Evolutionary conservation across 1,140 invertebrate genomes (phyloP), one percentile per base, ranked within the genome.

Genomic region (Temnothorax longispinosus): DNA sequence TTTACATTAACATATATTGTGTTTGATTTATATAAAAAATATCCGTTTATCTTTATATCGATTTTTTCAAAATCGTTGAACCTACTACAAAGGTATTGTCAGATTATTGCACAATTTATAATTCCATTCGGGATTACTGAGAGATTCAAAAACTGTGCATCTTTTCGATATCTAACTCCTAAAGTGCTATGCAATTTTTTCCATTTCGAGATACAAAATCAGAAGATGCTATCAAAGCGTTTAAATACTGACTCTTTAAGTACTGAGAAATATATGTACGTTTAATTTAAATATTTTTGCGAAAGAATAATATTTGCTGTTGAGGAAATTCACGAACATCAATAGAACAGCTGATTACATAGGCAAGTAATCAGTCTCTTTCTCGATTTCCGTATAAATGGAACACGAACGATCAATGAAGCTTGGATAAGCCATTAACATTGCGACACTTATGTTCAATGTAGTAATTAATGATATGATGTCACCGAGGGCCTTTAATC

Each of bases 381-480:
- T 7, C 18, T 38, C 35, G 13, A 1, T 56, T 62, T 74, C 58
- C 72, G 27, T 78, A 85, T 87, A 78, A 90, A 88, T 86, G 72
- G 74, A 81, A 52, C 54, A 85, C 67, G 76, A 87, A 86, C 74
- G 76, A 82, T 47, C 44, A 11, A 74, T 87, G 47, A 90, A 91
- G 87, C 15, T 77, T 62, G 72, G 87, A 77, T 91, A 78, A 90
- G 85, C 75, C 62, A 71, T 76, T 89, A 89, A 91, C 89, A 87
- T 91, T 75, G 87, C 65, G 74, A 80, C 62, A 35, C 56, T 75
- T 56, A 54, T 90, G 89, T 90, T 90, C 87, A 88, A 91, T 90
- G 90, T 69, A 85, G 85, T 91, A 91, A 91, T 90, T 91, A 91
- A 91, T 87, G 90, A 82, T 62, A 87, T 74, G 80, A 89, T 90